A percentile compares a stretch with the other conserved stretches of the same genome.
Evolutionary conservation across 2,113 vertebrate species (phyloP).

Genomic region (Pionites leucogaster): DNA sequence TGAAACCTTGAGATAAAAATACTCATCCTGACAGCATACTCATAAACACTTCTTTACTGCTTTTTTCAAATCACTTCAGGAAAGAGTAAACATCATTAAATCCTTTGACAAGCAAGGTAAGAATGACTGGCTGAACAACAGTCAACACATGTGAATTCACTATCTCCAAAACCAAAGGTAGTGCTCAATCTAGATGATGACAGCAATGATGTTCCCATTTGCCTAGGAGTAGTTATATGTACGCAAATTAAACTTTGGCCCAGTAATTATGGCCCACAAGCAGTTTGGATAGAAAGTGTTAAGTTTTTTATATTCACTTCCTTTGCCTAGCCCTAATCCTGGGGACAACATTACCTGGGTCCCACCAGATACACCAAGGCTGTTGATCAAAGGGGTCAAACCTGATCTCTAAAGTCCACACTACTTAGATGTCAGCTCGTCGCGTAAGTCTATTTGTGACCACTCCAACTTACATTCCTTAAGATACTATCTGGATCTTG

Average conservation of each 20-base stretch:
- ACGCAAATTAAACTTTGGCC: background rate
- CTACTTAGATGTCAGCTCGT: background rate
- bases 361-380: background rate
- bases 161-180: background rate
- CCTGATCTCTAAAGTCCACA: background rate
- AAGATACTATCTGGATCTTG: background rate
- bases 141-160: background rate
- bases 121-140: background rate
- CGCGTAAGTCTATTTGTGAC: fast-evolving
- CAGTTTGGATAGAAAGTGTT: background rate
- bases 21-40: background rate
- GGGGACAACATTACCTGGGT: background rate
- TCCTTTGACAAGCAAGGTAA: background rate
- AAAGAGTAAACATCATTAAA: background rate
- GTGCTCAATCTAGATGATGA: background rate
- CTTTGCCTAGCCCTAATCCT: background rate
- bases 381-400: background rate
- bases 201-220: background rate
- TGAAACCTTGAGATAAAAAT: background rate
- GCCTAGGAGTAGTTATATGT: background rate
- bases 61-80: background rate
- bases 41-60: background rate
- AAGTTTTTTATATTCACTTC: background rate
- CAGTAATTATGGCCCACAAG: background rate
- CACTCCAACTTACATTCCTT: background rate